Evolutionary conservation across 2,888 invertebrate genomes (phyloP), one percentile per base, ranked within the genome.

Genomic region (Erebia epiphron): DNA sequence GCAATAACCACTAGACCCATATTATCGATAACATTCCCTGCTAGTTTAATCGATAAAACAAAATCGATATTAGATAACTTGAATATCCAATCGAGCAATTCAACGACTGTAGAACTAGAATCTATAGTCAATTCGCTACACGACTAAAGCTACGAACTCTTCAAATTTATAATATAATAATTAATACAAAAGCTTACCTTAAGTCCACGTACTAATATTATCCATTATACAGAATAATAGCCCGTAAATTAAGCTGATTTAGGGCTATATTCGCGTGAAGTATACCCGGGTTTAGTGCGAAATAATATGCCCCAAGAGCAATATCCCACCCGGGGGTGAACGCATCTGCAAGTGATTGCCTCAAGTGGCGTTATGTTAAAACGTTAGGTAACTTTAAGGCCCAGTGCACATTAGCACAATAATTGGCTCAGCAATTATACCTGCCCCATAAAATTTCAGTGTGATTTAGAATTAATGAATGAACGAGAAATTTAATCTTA

Each of bases 301-400:
- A 58, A 67, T 67, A 67, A 67, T 67, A 49, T 16, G 57, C 67
- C 35, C 57, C 35, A 26, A 8, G 67, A 21, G 67, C 58, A 58
- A 58, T 57, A 58, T 57, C 35, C 58, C 46, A 49, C 26, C 58
- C 56, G 57, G 66, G 66, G 66, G 10, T 67, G 58, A 58, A 58
- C 67, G 67, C 67, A 67, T 67, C 67, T 67, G 67, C 67, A 58
- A 67, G 67, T 67, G 67, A 67, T 67, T 67, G 67, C 67, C 16
- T 21, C 14, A 49, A 58, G 64, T 54, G 46, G 46, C 21, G 67
- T 9, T 67, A 67, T n/a, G 57, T 46, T 67, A 49, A 46, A 57
- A 58, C 67, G 46, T 58, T 67, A 49, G 67, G 67, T 49, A 58
- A 67, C 49, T 57, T 57, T 18, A 35, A 62, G 21, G 62, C 62